Evolutionary conservation across 2,113 vertebrate species (phyloP).

Genomic region (Oreocharis arfaki): DNA sequence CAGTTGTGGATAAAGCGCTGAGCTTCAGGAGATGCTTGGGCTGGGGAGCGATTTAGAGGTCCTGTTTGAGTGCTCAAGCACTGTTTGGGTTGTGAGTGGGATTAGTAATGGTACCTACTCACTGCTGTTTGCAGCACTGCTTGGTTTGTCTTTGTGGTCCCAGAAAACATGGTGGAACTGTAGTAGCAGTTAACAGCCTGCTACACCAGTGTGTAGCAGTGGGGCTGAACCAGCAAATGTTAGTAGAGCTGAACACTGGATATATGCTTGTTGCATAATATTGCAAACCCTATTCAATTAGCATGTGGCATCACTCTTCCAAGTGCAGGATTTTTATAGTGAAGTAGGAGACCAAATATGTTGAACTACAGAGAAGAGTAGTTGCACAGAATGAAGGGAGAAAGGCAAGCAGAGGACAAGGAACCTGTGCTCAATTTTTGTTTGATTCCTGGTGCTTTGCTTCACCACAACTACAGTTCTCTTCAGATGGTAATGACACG

Average conservation of each 20-base stretch:
- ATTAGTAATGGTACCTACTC: not conserved
- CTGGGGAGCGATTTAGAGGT: not conserved
- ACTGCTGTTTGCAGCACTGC: not conserved
- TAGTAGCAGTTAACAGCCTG: not conserved
- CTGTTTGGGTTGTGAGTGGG: not conserved
- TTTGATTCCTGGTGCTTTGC: not conserved
- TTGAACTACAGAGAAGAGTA: not conserved
- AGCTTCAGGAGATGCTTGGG: not conserved
- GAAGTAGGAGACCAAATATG: not conserved
- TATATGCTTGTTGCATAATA: not conserved
- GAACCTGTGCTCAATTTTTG: not conserved
- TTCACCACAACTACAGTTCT: not conserved
- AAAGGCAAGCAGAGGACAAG: not conserved
- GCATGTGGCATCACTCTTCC: not conserved
- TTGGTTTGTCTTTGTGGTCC: not conserved
- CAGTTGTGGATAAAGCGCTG: not conserved
- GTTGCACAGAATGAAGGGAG: not conserved
- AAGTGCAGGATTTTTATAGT: not conserved
- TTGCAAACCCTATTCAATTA: not conserved
- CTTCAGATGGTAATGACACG: not conserved
- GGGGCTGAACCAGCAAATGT: not conserved
- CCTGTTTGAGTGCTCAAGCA: not conserved
- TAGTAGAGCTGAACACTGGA: not conserved
- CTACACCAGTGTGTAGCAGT: not conserved
- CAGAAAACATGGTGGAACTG: not conserved